phyloP scores from a whole-genome alignment of 2,797 vertebrate species.

The Hypotaenidia okinawae region DNA sequence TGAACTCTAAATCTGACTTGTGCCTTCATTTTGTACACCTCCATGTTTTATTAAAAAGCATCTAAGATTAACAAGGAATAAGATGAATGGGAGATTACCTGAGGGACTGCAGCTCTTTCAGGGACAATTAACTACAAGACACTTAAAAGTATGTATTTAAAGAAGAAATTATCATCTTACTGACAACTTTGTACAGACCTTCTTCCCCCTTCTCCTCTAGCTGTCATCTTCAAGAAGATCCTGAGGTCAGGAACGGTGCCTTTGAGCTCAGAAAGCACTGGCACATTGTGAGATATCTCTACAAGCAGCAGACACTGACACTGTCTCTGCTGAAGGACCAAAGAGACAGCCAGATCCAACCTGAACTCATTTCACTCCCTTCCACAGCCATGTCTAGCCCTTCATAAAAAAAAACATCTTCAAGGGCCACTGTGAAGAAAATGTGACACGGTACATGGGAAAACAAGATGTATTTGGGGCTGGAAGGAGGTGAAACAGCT shows the following conservation, averaged over 20 bases:
- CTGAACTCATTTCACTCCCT: neutral
- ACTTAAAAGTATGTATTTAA: conserved; percentile 45
- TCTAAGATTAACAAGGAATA: conserved; percentile 1
- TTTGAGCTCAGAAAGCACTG: conserved; percentile 12
- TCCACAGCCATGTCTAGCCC: neutral
- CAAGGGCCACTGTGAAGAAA: neutral
- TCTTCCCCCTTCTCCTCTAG: conserved; percentile 5
- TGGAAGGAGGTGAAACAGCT: conserved; percentile 26
- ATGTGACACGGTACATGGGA: neutral
- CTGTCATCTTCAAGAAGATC: conserved; percentile 8
- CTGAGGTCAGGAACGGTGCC: neutral
- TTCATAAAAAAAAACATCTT: neutral
- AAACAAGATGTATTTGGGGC: conserved; percentile 8
- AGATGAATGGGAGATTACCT: conserved; percentile 46
- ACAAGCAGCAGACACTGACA: neutral
- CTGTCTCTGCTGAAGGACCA: neutral
- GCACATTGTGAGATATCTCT: neutral
- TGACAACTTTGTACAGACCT: conserved; percentile 34
- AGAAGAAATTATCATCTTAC: conserved; percentile 41
- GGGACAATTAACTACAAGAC: conserved; percentile 44
- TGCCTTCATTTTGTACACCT: conserved; percentile 28
- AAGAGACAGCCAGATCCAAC: neutral
- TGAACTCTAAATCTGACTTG: conserved; percentile 34
- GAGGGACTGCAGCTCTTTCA: conserved; percentile 59
- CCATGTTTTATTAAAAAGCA: conserved; percentile 60